A percentile compares a stretch with the other conserved stretches of the same genome.
Conservation (phyloP, 2,888 invertebrate species). For the Mayetiola destructor region DNA sequence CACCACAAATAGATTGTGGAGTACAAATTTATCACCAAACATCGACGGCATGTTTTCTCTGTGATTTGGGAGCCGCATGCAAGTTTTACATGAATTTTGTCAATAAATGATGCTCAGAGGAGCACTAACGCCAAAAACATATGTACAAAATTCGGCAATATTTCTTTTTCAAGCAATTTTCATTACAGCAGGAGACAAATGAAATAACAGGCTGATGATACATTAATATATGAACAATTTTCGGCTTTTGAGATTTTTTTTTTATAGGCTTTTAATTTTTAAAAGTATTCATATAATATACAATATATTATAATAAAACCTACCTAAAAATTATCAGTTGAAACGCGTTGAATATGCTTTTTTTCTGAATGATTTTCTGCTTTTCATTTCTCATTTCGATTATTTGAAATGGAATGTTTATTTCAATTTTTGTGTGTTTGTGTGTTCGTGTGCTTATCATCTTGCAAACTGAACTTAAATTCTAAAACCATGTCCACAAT, state of each 20-base stretch:
- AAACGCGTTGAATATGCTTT: constrained; percentile 2
- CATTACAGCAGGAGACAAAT: no score
- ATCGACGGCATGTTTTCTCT: neutral
- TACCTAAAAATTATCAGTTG: constrained; percentile 8
- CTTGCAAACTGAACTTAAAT: neutral
- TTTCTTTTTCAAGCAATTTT: no score
- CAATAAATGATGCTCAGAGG: no score
- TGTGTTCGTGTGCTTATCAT: neutral
- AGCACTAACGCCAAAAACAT: no score
- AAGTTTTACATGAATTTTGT: no score
- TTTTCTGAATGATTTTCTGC: neutral
- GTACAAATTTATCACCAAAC: neutral
- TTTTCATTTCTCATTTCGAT: neutral
- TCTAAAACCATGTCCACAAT: no score
- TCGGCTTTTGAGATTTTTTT: neutral
- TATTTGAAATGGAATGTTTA: neutral
- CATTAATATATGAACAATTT: neutral
- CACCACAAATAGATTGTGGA: no score
- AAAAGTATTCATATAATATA: constrained; percentile 6
- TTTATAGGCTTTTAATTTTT: neutral
- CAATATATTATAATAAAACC: constrained; percentile 5
- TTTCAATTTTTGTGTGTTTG: neutral
- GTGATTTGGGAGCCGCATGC: no score
- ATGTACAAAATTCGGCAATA: no score
- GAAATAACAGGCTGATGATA: no score